Conservation (phyloP, 2,113 vertebrate species). For the Leucopsar rothschildi region DNA sequence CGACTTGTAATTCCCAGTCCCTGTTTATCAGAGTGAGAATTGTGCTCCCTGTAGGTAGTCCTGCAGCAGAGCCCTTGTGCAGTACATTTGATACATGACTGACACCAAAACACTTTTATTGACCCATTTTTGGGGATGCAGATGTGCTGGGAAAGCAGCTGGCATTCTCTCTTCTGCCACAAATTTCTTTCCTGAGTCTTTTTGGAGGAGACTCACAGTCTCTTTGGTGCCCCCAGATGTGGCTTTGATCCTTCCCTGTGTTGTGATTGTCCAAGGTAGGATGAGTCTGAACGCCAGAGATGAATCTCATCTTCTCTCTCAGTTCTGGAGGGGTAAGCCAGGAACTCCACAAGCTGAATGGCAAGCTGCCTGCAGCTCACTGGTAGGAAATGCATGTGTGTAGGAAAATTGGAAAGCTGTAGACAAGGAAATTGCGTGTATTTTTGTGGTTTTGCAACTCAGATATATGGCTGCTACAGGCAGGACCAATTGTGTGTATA, state of each 20-base stretch:
- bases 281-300: neutral
- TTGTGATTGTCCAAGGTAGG: neutral
- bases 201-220: neutral
- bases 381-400: neutral
- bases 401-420: slow-evolving; percentile 15
- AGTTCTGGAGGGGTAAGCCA: neutral
- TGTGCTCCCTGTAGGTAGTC: neutral
- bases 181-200: neutral
- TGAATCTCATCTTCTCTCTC: neutral
- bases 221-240: neutral
- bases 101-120: neutral
- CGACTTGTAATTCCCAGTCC: neutral
- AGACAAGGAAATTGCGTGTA: neutral
- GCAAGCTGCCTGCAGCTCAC: neutral
- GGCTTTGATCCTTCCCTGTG: neutral
- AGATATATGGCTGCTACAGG: neutral
- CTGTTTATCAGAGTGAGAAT: neutral
- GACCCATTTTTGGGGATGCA: neutral
- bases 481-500: neutral
- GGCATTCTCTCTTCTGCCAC: neutral
- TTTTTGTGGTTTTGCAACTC: slow-evolving; percentile 41
- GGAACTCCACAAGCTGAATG: neutral
- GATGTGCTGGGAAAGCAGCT: neutral
- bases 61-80: neutral
- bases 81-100: neutral